A percentile compares a stretch with the other conserved stretches of the same genome.
Evolutionary conservation across 2,888 invertebrate species (phyloP).

Genomic region (Protodeltote pygarga): DNA sequence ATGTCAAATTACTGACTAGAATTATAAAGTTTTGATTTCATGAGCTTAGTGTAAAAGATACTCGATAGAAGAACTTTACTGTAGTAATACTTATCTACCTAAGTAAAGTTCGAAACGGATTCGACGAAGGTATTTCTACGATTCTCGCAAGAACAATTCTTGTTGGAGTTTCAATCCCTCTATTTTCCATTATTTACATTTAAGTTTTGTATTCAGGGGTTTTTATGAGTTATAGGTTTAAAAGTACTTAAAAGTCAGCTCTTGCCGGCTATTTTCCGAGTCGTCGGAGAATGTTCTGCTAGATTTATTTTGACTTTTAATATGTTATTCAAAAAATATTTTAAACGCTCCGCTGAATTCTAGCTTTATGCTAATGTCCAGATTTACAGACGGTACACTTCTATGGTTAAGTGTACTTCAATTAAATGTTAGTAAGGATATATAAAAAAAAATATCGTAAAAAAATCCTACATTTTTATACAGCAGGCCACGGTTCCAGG

Average conservation of each 20-base stretch:
- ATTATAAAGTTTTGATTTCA: too few relatives aligned
- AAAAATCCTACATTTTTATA: background rate
- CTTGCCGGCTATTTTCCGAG: slow-evolving; percentile 39
- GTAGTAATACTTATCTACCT: slow-evolving; percentile 14
- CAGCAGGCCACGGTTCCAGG: background rate
- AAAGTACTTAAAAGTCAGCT: slow-evolving; percentile 45
- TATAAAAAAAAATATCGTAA: background rate
- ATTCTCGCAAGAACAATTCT: slow-evolving; percentile 33
- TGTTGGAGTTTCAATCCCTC: slow-evolving; percentile 40
- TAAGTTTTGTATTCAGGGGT: slow-evolving; percentile 42
- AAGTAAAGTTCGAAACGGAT: slow-evolving; percentile 25
- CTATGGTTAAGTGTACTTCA: too few relatives aligned
- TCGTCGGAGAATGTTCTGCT: slow-evolving; percentile 36
- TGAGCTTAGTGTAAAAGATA: slow-evolving; percentile 7
- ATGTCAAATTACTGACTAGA: too few relatives aligned
- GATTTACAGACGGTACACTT: slow-evolving; percentile 36
- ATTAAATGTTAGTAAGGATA: too few relatives aligned
- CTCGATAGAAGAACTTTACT: slow-evolving; percentile 16
- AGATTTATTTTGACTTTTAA: slow-evolving; percentile 41
- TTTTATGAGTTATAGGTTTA: slow-evolving; percentile 40
- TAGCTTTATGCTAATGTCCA: slow-evolving; percentile 34
- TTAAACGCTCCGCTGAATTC: slow-evolving; percentile 37
- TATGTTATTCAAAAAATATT: slow-evolving; percentile 44
- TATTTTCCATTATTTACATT: slow-evolving; percentile 30
- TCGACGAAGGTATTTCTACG: slow-evolving; percentile 22